Conservation (phyloP, 2,888 invertebrate genomes). For the Erebia palarica region DNA sequence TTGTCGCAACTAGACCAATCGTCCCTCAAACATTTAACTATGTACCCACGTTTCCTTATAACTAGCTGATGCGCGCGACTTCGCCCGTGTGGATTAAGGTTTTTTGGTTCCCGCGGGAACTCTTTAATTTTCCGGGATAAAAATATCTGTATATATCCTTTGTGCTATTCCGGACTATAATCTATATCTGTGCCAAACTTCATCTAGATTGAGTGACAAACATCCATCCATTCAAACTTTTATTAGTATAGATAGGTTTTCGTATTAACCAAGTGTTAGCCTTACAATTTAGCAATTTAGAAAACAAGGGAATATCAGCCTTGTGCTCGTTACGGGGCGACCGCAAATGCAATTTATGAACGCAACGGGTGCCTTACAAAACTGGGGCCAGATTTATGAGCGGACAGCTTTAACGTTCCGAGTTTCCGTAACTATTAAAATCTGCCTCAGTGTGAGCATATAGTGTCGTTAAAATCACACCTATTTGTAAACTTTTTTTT, state of each 20-base stretch:
- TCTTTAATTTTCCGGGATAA: too few species aligned
- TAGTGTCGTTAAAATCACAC: constrained; percentile 15
- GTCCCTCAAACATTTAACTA: background rate
- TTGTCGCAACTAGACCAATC: too few species aligned
- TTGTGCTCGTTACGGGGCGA: constrained; percentile 31
- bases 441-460: constrained; percentile 18
- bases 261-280: constrained; percentile 17
- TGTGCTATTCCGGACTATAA: too few species aligned
- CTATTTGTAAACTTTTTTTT: background rate
- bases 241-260: too few species aligned
- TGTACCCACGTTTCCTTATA: too few species aligned
- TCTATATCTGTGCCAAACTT: too few species aligned
- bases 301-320: constrained; percentile 36
- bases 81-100: too few species aligned
- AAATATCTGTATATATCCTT: too few species aligned
- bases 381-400: constrained; percentile 38
- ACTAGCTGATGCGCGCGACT: too few species aligned
- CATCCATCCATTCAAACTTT: too few species aligned
- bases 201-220: too few species aligned
- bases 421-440: constrained; percentile 39
- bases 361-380: constrained; percentile 37
- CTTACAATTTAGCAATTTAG: constrained; percentile 28
- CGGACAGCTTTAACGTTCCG: constrained; percentile 35
- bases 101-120: too few species aligned
- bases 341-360: constrained; percentile 40